Conservation (phyloP, 2,797 vertebrate genomes). For the Liparis tanakae region DNA sequence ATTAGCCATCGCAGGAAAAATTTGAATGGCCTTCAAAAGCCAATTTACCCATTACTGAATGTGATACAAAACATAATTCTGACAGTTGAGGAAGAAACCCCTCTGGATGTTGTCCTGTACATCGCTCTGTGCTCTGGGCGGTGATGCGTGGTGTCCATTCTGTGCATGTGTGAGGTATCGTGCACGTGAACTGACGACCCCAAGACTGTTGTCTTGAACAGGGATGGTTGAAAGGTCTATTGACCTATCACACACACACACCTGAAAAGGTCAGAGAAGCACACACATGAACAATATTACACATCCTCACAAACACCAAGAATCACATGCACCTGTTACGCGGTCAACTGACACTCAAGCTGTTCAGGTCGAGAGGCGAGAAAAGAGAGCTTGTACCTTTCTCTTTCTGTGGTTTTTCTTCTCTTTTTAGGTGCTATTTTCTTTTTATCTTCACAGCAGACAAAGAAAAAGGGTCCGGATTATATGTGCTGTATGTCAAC, state of each 20-base stretch:
- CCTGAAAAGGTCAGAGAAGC: constrained; percentile 53
- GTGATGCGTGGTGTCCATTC: not conserved
- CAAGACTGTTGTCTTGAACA: constrained; percentile 32
- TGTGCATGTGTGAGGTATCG: not conserved
- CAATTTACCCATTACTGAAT: constrained; percentile 20
- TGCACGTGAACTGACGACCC: not conserved
- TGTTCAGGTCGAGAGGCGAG: constrained; percentile 5
- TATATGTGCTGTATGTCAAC: constrained; percentile 18
- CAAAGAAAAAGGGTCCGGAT: constrained; percentile 14
- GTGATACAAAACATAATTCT: constrained; percentile 16
- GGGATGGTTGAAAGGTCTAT: constrained; percentile 51
- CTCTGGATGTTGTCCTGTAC: constrained; percentile 1
- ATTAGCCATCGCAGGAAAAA: constrained; percentile 44
- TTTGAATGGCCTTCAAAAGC: constrained; percentile 42
- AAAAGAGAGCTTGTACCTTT: constrained; percentile 1
- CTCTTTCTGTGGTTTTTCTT: not conserved
- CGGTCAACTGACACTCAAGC: constrained; percentile 14
- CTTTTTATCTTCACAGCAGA: constrained; percentile 2
- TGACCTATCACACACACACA: constrained; percentile 50
- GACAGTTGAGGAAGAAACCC: not conserved
- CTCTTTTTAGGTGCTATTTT: not conserved
- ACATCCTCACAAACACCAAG: not conserved
- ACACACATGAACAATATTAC: constrained; percentile 5
- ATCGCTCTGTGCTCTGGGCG: not conserved
- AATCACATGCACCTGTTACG: constrained; percentile 8